phyloP scores from a whole-genome alignment of 2,888 invertebrate species.

The Drosophila putrida region DNA sequence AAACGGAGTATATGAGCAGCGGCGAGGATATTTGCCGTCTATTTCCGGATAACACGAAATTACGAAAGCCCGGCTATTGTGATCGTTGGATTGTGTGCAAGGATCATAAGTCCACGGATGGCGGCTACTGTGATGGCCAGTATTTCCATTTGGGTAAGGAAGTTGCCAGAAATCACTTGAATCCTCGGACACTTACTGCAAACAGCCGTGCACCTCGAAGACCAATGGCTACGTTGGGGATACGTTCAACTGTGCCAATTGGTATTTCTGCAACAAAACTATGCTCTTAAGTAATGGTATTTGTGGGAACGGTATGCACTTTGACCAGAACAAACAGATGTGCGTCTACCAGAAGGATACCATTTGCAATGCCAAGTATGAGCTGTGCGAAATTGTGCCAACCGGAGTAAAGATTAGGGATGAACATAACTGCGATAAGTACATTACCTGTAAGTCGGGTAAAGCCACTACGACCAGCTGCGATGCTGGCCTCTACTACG shows the following conservation, averaged over 20 bases:
- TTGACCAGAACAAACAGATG: constrained; percentile 39
- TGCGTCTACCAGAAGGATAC: constrained; percentile 65
- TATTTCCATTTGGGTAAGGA: constrained; percentile 27
- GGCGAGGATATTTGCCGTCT: constrained; percentile 72
- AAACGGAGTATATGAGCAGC: constrained; percentile 50
- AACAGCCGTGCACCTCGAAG: constrained; percentile 46
- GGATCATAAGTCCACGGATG: constrained; percentile 25
- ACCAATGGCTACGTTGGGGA: constrained; percentile 63
- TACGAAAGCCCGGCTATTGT: constrained; percentile 79
- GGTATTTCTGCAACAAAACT: constrained; percentile 63
- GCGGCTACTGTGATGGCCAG: constrained; percentile 22
- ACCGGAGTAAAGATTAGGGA: constrained; percentile 48
- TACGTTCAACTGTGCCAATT: constrained; percentile 70
- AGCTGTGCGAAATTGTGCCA: constrained; percentile 71
- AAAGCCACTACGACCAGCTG: constrained; percentile 38
- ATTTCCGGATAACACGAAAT: constrained; percentile 56
- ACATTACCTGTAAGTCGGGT: constrained; percentile 54
- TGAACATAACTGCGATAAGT: constrained; percentile 70
- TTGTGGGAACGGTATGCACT: constrained; percentile 61
- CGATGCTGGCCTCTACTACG: constrained; percentile 60
- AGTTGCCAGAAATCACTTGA: constrained; percentile 21
- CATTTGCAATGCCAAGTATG: constrained; percentile 58
- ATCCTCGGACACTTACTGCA: constrained; percentile 64
- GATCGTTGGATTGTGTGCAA: constrained; percentile 60
- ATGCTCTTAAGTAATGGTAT: constrained; percentile 24